A percentile compares a stretch with the other conserved stretches of the same genome.
These are phyloP conservation scores for Ovibos moschatus DNA, from an alignment of 2,113 vertebrate species.

Conservation along the genomic window DNA sequence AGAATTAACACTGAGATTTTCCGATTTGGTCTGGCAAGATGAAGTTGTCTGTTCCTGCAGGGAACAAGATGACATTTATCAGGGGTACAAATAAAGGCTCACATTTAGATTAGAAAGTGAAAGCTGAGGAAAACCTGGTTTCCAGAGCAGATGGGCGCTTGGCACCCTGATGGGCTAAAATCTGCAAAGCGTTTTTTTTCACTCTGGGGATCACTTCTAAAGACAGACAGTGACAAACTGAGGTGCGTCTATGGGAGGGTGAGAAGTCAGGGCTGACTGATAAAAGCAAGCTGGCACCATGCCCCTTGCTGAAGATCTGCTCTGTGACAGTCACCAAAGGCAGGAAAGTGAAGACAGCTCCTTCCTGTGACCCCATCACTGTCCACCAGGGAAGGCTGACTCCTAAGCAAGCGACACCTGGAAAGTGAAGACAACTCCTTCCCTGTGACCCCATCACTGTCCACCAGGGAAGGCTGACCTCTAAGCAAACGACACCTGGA, in stretches of 20 bases:
- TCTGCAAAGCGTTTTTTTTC: not conserved
- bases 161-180: not conserved
- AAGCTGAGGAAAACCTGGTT: not conserved
- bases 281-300: not conserved
- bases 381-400: too few relatives aligned
- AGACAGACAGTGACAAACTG: not conserved
- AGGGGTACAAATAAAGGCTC: not conserved
- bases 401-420: not conserved
- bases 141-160: not conserved
- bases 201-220: not conserved
- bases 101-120: not conserved
- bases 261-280: not conserved
- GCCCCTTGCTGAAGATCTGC: not conserved
- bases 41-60: not conserved
- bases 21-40: not conserved
- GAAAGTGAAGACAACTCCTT: not conserved
- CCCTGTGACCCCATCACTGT: too few relatives aligned
- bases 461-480: too few relatives aligned
- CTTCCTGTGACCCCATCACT: too few relatives aligned
- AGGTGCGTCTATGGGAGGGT: rapidly evolving
- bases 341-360: not conserved
- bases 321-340: not conserved
- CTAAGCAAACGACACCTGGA: not conserved
- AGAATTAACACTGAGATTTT: not conserved
- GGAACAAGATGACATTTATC: not conserved